phyloP scores from a whole-genome alignment of 2,888 invertebrate species.

The Pristionchus mayeri region DNA sequence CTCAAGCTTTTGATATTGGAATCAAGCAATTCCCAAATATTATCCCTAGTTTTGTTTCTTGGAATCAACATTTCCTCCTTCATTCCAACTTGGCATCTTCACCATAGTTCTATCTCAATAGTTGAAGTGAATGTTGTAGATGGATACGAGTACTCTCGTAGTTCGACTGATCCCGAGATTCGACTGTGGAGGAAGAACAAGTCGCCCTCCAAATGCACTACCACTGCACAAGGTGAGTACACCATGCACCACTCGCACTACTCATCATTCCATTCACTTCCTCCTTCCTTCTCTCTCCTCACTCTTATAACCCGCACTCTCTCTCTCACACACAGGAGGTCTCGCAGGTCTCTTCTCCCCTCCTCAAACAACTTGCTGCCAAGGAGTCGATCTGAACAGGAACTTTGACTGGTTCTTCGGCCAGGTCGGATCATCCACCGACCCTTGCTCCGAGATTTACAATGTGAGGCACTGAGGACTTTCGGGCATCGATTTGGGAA shows the following conservation, averaged over 20 bases:
- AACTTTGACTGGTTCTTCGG: conserved; percentile 76
- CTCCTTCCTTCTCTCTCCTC: not conserved
- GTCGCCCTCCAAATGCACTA: conserved; percentile 65
- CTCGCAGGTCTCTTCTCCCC: conserved; percentile 67
- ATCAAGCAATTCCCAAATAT: no score
- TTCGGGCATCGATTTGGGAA: no score
- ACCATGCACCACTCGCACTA: not conserved
- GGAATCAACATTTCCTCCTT: no score
- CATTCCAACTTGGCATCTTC: no score
- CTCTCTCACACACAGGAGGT: not conserved
- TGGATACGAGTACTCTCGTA: conserved; percentile 58
- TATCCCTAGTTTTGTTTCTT: no score
- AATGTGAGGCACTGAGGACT: conserved; percentile 59
- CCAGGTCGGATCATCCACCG: conserved; percentile 73
- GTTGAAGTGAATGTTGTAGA: conserved; percentile 35
- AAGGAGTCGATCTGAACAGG: conserved; percentile 75
- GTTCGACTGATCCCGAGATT: conserved; percentile 60
- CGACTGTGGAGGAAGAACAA: conserved; percentile 73
- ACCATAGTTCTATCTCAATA: no score
- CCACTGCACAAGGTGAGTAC: conserved; percentile 55
- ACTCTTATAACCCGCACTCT: no score
- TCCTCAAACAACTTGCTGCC: conserved; percentile 73
- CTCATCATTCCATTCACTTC: not conserved
- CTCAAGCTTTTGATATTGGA: no score
- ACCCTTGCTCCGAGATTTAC: conserved; percentile 76